Evolutionary conservation across 2,888 invertebrate genomes (phyloP).

Genomic region (Meloe dianella): DNA sequence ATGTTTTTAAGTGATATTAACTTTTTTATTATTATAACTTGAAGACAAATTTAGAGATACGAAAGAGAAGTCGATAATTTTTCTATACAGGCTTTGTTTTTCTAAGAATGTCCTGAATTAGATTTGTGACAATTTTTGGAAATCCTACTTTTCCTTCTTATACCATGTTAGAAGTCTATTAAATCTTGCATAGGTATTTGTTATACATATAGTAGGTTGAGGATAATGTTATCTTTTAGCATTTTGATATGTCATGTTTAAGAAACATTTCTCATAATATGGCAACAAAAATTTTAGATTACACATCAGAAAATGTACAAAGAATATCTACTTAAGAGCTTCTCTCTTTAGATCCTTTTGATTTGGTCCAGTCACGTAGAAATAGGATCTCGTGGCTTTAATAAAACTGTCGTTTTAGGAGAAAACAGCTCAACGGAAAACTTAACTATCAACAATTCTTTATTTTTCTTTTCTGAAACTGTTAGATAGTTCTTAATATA

Average conservation of each 20-base stretch:
- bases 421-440: not conserved
- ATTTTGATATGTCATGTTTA: not conserved
- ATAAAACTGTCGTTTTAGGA: slow-evolving; percentile 11
- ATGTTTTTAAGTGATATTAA: not conserved
- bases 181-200: too few relatives aligned
- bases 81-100: too few relatives aligned
- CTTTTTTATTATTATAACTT: too few relatives aligned
- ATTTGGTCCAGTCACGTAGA: slow-evolving; percentile 16
- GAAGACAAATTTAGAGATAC: too few relatives aligned
- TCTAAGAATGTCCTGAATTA: too few relatives aligned
- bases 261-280: not conserved
- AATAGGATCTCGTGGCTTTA: slow-evolving; percentile 14
- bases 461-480: not conserved
- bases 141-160: too few relatives aligned
- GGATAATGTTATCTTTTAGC: too few relatives aligned
- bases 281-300: not conserved
- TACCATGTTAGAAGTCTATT: too few relatives aligned
- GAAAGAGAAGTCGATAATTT: too few relatives aligned
- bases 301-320: not conserved
- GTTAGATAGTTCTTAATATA: not conserved
- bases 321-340: slow-evolving; percentile 5
- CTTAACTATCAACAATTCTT: not conserved
- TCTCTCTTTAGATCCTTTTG: slow-evolving; percentile 5
- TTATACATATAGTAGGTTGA: too few relatives aligned
- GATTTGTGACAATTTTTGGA: too few relatives aligned